Percentiles rank a stretch among this genome's conserved stretches.
phyloP scores from a whole-genome alignment of 2,888 invertebrate species.

The Drosophila kambysellisi region DNA sequence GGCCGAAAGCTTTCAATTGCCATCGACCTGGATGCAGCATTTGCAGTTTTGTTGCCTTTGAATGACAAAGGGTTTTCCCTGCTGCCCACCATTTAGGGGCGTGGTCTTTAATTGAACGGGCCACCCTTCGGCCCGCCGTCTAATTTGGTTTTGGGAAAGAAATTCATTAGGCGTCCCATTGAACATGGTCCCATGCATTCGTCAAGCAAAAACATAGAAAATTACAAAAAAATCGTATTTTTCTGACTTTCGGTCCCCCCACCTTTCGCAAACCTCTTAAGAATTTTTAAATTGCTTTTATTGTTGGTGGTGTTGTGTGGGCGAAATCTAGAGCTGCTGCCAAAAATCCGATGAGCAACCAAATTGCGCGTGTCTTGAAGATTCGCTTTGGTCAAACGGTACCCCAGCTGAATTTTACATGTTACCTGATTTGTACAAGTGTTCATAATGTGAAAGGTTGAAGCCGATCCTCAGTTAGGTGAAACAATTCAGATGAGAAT shows the following conservation, averaged over 20 bases:
- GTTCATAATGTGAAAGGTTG: conserved; percentile 12
- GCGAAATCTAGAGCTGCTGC: conserved; percentile 29
- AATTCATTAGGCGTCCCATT: conserved; percentile 33
- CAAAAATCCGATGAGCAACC: conserved; percentile 29
- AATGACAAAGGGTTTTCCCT: conserved; percentile 49
- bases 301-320: conserved; percentile 31
- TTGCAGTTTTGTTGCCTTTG: conserved; percentile 38
- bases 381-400: conserved; percentile 26
- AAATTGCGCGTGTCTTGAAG: conserved; percentile 51
- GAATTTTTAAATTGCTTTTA: conserved; percentile 38
- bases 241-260: conserved; percentile 24
- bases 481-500: conserved; percentile 3
- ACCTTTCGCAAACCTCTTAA: conserved; percentile 7
- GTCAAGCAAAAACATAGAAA: conserved; percentile 51
- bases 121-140: neutral
- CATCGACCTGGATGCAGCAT: conserved; percentile 6
- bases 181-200: conserved; percentile 35
- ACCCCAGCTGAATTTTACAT: neutral
- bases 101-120: conserved; percentile 35
- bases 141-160: conserved; percentile 41
- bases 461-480: conserved; percentile 17
- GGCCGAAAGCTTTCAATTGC: conserved; percentile 28
- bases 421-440: conserved; percentile 36
- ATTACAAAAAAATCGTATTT: conserved; percentile 41
- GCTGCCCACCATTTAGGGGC: conserved; percentile 15